A percentile compares a stretch with the other conserved stretches of the same genome.
phyloP scores from a whole-genome alignment of 2,797 vertebrate species.

The Aotus griseimembra region DNA sequence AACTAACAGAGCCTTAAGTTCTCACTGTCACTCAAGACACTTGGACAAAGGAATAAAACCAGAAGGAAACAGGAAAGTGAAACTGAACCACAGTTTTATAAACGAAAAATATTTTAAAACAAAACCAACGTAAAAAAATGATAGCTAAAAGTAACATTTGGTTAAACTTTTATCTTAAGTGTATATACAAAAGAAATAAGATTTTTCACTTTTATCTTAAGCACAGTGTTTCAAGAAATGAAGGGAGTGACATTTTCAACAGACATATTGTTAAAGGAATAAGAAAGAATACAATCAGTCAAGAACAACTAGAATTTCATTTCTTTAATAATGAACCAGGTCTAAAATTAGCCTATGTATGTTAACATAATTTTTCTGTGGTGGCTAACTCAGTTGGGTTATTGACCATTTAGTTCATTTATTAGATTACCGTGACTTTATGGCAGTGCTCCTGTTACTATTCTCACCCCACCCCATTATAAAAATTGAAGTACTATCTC shows the following conservation, averaged over 20 bases:
- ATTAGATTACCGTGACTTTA: background rate
- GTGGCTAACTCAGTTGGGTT: accelerated
- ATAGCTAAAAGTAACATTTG: background rate
- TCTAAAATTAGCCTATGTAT: background rate
- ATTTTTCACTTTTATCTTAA: background rate
- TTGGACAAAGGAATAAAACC: background rate
- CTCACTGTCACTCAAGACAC: background rate
- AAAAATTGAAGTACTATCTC: background rate
- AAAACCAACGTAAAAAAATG: background rate
- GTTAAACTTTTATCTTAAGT: background rate
- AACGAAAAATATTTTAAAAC: background rate
- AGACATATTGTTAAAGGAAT: background rate
- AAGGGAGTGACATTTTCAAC: background rate
- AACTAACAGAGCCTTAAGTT: background rate
- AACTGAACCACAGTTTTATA: background rate
- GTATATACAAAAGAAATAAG: background rate
- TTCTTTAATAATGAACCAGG: background rate
- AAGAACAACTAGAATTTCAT: background rate
- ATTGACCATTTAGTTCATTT: background rate
- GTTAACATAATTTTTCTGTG: background rate
- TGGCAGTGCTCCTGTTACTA: background rate
- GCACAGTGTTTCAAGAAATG: background rate
- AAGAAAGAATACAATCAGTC: background rate
- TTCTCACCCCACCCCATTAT: background rate
- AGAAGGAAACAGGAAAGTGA: background rate